Conservation (phyloP, 2,113 vertebrate species). For the Catharus fuscescens region DNA sequence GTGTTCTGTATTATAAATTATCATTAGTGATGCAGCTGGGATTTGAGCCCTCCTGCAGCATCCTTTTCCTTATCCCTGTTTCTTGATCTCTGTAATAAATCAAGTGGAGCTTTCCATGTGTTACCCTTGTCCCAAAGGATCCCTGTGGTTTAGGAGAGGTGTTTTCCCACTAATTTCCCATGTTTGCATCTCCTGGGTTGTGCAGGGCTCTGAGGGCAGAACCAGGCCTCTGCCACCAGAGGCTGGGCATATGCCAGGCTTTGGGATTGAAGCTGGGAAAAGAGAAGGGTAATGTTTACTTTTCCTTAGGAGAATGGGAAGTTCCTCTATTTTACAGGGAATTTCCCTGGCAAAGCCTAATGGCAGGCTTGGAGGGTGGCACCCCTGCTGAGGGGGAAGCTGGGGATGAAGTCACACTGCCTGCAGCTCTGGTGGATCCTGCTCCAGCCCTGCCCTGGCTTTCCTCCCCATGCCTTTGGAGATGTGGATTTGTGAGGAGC, state of each 20-base stretch:
- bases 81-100: accelerated
- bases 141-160: neutral
- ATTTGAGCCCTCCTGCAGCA: neutral
- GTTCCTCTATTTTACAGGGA: neutral
- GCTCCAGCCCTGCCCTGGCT: neutral
- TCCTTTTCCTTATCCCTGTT: neutral
- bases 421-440: neutral
- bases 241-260: accelerated
- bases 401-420: neutral
- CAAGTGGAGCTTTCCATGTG: accelerated
- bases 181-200: neutral
- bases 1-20: neutral
- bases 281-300: neutral
- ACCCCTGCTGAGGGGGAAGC: neutral
- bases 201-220: neutral
- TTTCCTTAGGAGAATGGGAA: neutral
- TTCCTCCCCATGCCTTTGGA: neutral
- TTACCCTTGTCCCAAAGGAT: neutral
- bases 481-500: neutral
- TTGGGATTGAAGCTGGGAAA: neutral
- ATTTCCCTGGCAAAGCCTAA: neutral
- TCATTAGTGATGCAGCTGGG: neutral
- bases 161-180: neutral
- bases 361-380: neutral
- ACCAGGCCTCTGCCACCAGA: neutral